Evolutionary conservation across 2,113 vertebrate genomes (phyloP).

Genomic region (Gallinago paraguaiae): DNA sequence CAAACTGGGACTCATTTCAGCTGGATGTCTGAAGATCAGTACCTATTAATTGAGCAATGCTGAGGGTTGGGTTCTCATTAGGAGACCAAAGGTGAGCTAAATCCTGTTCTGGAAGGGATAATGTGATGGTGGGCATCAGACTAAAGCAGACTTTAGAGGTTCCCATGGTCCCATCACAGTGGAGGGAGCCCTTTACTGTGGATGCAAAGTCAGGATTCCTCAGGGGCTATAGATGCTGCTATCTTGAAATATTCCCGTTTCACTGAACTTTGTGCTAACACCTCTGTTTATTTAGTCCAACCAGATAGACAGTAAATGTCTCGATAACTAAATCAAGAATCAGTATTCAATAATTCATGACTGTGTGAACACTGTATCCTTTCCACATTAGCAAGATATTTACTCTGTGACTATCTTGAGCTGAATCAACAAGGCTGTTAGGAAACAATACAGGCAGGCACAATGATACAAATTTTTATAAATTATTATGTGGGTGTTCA

Average conservation of each 20-base stretch:
- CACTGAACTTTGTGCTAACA: neutral
- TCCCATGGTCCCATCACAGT: rapidly evolving
- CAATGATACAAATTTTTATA: neutral
- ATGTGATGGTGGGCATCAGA: neutral
- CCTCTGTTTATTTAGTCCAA: neutral
- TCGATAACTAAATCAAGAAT: neutral
- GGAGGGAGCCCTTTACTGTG: neutral
- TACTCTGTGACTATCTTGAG: neutral
- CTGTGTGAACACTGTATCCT: neutral
- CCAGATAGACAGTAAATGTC: neutral
- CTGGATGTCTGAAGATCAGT: neutral
- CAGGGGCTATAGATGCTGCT: neutral
- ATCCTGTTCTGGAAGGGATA: neutral
- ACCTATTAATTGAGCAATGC: neutral
- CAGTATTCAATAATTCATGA: neutral
- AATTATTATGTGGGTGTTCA: neutral
- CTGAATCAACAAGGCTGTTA: neutral
- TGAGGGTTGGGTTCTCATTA: neutral
- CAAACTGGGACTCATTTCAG: neutral
- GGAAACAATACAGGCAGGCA: neutral
- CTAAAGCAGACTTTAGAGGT: neutral
- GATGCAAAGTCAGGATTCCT: neutral
- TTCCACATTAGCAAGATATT: neutral
- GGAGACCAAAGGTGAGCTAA: neutral
- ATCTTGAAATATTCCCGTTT: neutral